Evolutionary conservation across 92 coral and sea anemone genomes (phyloP).

Genomic region (Ricordea florida): DNA sequence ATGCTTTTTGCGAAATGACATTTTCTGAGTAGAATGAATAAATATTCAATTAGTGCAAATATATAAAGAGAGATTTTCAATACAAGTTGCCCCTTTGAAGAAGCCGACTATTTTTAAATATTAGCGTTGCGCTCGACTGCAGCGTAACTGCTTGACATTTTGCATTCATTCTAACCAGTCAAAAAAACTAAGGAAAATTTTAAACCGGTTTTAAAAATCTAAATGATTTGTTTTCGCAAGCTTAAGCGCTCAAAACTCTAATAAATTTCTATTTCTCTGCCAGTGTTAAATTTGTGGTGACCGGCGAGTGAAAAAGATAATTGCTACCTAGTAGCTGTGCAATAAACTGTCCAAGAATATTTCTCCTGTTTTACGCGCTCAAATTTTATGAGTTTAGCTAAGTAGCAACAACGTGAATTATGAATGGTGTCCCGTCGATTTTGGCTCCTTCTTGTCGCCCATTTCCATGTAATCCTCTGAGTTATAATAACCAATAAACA

Average conservation of each 20-base stretch:
- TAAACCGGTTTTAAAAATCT: too few relatives aligned
- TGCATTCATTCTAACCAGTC: too few relatives aligned
- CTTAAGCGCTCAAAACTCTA: neutral
- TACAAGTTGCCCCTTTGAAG: conserved; percentile 48
- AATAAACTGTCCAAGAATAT: conserved; percentile 55
- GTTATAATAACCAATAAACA: conserved; percentile 50
- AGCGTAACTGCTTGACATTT: too few relatives aligned
- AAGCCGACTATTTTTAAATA: conserved; percentile 32
- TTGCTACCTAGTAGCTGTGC: conserved; percentile 36
- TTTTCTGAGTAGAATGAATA: conserved; percentile 70
- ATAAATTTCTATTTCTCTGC: neutral
- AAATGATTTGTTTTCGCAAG: too few relatives aligned
- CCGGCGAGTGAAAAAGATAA: conserved; percentile 17
- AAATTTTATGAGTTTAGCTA: conserved; percentile 67
- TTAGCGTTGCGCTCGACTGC: conserved; percentile 27
- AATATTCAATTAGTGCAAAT: conserved; percentile 79
- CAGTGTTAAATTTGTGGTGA: conserved; percentile 20
- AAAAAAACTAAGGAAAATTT: too few relatives aligned
- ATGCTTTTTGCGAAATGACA: conserved; percentile 54
- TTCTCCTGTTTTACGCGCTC: conserved; percentile 8
- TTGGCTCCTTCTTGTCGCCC: conserved; percentile 78
- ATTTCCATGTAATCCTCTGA: conserved; percentile 53
- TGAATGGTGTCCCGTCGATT: conserved; percentile 75
- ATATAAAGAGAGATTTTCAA: conserved; percentile 35
- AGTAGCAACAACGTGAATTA: conserved; percentile 79